Conservation (phyloP, 1,140 invertebrate species). For the Pogonognathellus flavescens region DNA sequence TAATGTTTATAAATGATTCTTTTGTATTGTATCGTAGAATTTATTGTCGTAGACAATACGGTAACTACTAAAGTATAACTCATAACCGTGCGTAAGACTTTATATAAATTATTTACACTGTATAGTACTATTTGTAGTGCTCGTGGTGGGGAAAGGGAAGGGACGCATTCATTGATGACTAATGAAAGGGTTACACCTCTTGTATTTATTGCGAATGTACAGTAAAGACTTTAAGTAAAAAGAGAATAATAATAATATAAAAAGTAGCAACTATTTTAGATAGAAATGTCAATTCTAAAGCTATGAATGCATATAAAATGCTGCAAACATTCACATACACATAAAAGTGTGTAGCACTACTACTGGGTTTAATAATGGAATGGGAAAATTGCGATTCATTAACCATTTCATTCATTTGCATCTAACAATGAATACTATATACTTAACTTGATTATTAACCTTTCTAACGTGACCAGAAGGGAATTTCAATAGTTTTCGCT, state of each 20-base stretch:
- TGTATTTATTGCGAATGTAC: constrained; percentile 20
- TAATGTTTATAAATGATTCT: neutral
- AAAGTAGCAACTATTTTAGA: too few species aligned
- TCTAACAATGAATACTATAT: constrained; percentile 15
- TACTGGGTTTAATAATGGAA: constrained; percentile 1
- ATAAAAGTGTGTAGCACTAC: too few species aligned
- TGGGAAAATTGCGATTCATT: constrained; percentile 36
- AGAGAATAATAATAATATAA: neutral
- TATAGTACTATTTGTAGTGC: constrained; percentile 8
- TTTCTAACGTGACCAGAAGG: neutral
- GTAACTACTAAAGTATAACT: constrained; percentile 25
- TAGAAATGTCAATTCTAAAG: too few species aligned
- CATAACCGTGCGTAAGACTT: constrained; percentile 55
- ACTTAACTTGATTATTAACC: constrained; percentile 17
- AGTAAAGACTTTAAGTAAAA: neutral
- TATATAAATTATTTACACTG: neutral
- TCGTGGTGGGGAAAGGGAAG: constrained; percentile 17
- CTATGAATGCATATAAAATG: too few species aligned
- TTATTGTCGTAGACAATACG: constrained; percentile 12
- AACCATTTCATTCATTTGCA: constrained; percentile 16
- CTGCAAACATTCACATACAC: too few species aligned
- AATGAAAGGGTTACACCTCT: neutral
- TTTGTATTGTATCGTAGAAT: neutral
- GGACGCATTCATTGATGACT: constrained; percentile 15
- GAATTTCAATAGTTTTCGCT: too few species aligned